phyloP scores from a whole-genome alignment of 2,888 invertebrate genomes.

The Acanthosoma haemorrhoidale region DNA sequence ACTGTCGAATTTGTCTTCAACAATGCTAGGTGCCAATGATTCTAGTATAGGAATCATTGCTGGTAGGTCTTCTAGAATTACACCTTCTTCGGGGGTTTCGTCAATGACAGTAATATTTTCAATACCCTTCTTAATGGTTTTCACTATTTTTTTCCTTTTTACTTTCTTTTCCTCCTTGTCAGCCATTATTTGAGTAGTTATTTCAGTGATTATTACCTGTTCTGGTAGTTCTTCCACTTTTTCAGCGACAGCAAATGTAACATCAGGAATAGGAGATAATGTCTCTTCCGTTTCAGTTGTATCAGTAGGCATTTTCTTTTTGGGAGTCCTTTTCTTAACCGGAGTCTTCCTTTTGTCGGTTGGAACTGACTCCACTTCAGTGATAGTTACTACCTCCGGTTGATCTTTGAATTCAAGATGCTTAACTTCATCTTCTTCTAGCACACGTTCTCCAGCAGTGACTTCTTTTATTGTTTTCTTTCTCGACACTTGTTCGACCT shows the following conservation, averaged over 20 bases:
- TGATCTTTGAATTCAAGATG: neutral
- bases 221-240: slow-evolving; percentile 49
- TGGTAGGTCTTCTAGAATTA: slow-evolving; percentile 34
- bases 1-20: slow-evolving; percentile 47
- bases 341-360: no score
- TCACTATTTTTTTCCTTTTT: slow-evolving; percentile 46
- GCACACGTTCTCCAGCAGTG: no score
- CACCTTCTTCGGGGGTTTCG: slow-evolving; percentile 44
- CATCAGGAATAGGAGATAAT: slow-evolving; percentile 26
- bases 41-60: slow-evolving; percentile 44
- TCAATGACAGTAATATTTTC: slow-evolving; percentile 28
- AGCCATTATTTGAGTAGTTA: slow-evolving; percentile 41
- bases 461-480: slow-evolving; percentile 40
- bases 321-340: slow-evolving; percentile 41
- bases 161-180: slow-evolving; percentile 48
- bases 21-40: slow-evolving; percentile 41
- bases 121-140: slow-evolving; percentile 41
- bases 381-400: slow-evolving; percentile 14
- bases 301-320: slow-evolving; percentile 16
- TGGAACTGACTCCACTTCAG: slow-evolving; percentile 1
- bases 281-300: slow-evolving; percentile 8
- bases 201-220: slow-evolving; percentile 44
- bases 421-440: neutral
- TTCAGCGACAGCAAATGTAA: slow-evolving; percentile 8
- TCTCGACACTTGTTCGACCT: slow-evolving; percentile 41